Conservation (phyloP, 2,797 vertebrate genomes). For the Acestrorhynchus altus region DNA sequence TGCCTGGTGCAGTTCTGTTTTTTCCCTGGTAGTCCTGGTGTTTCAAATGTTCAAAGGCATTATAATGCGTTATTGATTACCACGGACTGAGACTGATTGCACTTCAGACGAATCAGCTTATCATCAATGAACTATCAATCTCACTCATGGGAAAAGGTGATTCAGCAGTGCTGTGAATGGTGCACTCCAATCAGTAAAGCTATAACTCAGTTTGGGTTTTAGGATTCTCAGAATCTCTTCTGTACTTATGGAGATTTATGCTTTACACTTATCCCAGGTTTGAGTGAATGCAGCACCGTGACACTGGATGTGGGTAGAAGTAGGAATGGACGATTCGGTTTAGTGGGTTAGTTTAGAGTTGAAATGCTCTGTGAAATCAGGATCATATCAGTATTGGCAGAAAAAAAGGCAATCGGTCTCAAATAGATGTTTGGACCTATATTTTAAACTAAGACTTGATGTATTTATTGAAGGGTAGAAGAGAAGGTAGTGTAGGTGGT, state of each 20-base stretch:
- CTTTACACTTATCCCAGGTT: background rate
- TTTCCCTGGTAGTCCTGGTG: conserved; percentile 60
- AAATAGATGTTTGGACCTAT: no score
- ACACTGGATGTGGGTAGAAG: background rate
- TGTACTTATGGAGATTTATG: background rate
- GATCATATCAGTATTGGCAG: no score
- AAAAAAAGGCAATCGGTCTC: no score
- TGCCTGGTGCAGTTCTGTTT: conserved; percentile 57
- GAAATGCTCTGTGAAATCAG: no score
- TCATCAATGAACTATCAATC: conserved; percentile 63
- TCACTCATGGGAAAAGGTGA: conserved; percentile 34
- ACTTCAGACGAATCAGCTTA: conserved; percentile 67
- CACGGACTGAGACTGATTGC: conserved; percentile 64
- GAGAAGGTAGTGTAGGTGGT: no score
- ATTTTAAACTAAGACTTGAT: no score
- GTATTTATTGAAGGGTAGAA: no score
- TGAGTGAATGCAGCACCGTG: background rate
- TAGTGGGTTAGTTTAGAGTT: background rate
- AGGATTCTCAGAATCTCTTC: conserved; percentile 16
- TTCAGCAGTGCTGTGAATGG: conserved; percentile 37
- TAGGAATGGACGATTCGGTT: background rate
- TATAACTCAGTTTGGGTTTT: conserved; percentile 43
- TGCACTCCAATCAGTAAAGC: conserved; percentile 47
- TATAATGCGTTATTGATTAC: conserved; percentile 76
- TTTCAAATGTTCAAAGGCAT: conserved; percentile 74